phyloP scores from a whole-genome alignment of 2,888 invertebrate species.

The Acronicta leporina region DNA sequence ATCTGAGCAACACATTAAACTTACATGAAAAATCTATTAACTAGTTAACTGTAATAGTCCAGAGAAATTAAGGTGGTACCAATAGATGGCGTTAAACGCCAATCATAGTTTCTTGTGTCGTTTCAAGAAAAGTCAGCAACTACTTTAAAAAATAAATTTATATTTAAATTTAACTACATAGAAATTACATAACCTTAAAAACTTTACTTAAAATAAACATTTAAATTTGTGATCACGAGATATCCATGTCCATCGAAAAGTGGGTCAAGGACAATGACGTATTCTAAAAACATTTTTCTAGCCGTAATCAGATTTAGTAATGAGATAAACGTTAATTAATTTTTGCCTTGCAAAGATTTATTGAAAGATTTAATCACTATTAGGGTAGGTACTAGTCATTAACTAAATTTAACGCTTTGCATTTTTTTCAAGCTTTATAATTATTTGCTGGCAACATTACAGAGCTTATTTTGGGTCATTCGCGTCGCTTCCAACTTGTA shows the following conservation, averaged over 20 bases:
- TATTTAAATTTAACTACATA: neutral
- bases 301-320: conserved; percentile 21
- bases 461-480: conserved; percentile 89
- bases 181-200: neutral
- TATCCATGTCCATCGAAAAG: conserved; percentile 60
- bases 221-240: conserved; percentile 67
- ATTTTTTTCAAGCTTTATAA: conserved; percentile 73
- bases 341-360: no score
- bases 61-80: neutral
- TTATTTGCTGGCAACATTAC: conserved; percentile 82
- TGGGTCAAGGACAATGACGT: conserved; percentile 79
- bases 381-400: neutral
- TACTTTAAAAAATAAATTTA: neutral
- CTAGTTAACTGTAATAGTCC: no score
- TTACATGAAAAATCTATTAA: no score
- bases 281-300: conserved; percentile 48
- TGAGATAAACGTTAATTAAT: conserved; percentile 4
- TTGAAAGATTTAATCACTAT: conserved; percentile 13
- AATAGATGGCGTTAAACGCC: conserved; percentile 41
- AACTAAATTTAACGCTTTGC: conserved; percentile 4
- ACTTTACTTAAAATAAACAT: neutral
- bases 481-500: conserved; percentile 87
- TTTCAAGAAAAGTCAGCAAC: neutral
- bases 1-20: no score
- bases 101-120: neutral